A percentile compares a stretch with the other conserved stretches of the same genome.
phyloP scores from a whole-genome alignment of 2,113 vertebrate species.

The Myotis yumanensis region DNA sequence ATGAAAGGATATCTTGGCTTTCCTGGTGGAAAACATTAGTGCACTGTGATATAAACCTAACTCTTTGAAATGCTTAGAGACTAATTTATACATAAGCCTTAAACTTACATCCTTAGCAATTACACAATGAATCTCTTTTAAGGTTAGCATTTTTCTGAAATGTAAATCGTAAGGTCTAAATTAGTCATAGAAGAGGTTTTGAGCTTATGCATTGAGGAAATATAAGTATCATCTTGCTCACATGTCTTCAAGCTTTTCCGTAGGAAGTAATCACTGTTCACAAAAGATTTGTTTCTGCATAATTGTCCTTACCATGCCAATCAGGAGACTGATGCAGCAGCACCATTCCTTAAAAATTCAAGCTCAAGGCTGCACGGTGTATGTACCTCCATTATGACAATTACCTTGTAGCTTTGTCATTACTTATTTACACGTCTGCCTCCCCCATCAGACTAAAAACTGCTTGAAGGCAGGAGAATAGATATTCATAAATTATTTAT shows the following conservation, averaged over 20 bases:
- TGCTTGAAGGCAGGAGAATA: neutral
- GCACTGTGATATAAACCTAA: neutral
- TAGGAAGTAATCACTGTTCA: neutral
- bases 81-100: neutral
- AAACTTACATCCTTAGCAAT: neutral
- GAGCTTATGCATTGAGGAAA: neutral
- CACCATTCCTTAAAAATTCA: neutral
- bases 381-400: neutral
- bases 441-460: neutral
- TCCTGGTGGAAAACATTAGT: neutral
- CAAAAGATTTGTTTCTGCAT: neutral
- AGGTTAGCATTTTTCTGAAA: slow-evolving; percentile 24
- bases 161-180: neutral
- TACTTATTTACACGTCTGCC: neutral
- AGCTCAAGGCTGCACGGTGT: neutral
- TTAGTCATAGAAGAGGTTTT: neutral
- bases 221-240: neutral
- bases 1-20: neutral
- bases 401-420: neutral
- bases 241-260: neutral
- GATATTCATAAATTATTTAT: neutral
- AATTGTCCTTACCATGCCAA: neutral
- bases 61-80: neutral
- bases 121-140: neutral
- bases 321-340: neutral